Base-by-base conservation (phyloP, 2,888 invertebrate genomes). In the Caenorhabditis uteleia region DNA sequence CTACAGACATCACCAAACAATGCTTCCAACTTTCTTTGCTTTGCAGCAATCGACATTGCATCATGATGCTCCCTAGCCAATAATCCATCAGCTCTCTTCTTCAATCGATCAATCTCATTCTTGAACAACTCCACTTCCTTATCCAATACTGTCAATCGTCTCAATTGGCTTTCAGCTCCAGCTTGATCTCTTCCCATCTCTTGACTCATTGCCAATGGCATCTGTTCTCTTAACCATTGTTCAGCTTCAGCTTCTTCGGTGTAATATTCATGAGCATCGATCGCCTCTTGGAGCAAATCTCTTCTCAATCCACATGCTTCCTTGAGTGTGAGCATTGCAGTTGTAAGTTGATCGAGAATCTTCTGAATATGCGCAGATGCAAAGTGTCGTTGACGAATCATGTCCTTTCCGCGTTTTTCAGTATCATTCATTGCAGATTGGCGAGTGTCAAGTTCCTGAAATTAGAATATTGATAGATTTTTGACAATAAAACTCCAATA, bases 161-260 rank as follows among this genome's bases (percentile, higher is more conserved):
- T 89, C 77, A 90, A 87, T 64, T 93, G 88, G 3, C 90, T 89
- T 60, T 83, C 73, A 0, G 92, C 92, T 0, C 93, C 91, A 78
- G 93, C 91, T 85, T 95, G 94, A 84, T 97, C 95, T 66, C 91
- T 90, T 0, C 95, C 95, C 50, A 76, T 75, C 48, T 80, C 80
- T 46, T 78, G 74, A 48, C 74, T 77, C 45, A 74, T 65, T 6
- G 79, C 77, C 55, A 83, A 82, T 10, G 83, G 84, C 71, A 86
- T 72, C 54, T 77, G 74, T 25, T 82, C 82, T 23, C 76, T 56
- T 25, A 95, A 90, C 94, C 95, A 95, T n/a, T 90, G 89, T 77
- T 92, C 91, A 0, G 92, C 91, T 58, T 77, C 71, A 10, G 64
- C 67, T 21, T 91, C 90, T 84, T 95, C 95, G 0, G 91, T 89